Conservation (phyloP, 1,140 invertebrate genomes). For the Apis mellifera region DNA sequence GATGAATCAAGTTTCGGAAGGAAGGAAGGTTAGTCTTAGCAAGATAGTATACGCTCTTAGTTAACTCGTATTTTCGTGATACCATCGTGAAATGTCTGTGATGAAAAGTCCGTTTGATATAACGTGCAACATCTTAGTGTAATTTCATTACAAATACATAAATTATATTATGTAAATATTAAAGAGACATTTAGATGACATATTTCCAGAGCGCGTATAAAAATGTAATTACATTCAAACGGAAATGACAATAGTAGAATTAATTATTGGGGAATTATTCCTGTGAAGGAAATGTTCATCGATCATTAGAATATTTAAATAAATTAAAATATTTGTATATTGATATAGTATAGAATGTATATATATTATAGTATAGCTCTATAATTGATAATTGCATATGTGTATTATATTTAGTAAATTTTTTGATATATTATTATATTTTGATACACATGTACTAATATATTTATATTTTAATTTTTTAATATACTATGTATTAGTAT, state of each 20-base stretch:
- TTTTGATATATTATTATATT: too few relatives aligned
- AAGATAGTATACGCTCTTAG: slow-evolving; percentile 20
- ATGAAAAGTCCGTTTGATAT: neutral
- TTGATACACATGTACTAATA: too few relatives aligned
- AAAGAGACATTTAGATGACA: neutral
- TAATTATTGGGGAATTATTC: neutral
- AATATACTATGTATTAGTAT: too few relatives aligned
- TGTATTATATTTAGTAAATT: too few relatives aligned
- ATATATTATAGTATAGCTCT: too few relatives aligned
- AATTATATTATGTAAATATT: too few relatives aligned
- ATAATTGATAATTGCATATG: too few relatives aligned
- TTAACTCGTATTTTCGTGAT: slow-evolving; percentile 28
- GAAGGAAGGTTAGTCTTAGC: neutral
- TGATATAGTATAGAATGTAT: neutral
- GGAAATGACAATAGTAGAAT: neutral
- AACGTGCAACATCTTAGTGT: slow-evolving; percentile 29
- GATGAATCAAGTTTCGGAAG: neutral
- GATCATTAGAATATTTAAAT: neutral
- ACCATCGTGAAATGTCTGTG: slow-evolving; percentile 21
- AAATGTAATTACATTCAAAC: neutral
- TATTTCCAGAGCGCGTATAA: neutral
- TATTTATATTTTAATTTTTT: too few relatives aligned
- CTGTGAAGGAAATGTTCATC: neutral
- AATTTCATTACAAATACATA: slow-evolving; percentile 21
- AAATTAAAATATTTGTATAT: neutral